Evolutionary conservation across 2,113 vertebrate genomes (phyloP), one percentile per base, ranked within the genome.

Genomic region (Sinocyclocheilus anophthalmus): DNA sequence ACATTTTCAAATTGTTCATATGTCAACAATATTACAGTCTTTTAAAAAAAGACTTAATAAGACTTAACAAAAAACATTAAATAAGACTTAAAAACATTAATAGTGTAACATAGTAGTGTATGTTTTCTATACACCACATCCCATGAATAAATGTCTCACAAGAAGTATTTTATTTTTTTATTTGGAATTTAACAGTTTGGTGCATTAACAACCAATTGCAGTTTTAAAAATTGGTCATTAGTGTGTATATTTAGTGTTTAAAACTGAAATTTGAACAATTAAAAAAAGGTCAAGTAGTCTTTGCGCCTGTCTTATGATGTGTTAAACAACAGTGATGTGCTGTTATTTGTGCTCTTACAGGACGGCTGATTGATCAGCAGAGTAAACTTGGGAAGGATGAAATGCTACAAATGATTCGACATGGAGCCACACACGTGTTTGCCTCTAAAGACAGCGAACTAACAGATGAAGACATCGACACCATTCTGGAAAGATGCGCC

Each of bases 351-450:
- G 33, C 48, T 61, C 88, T 87, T 86, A 87, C 92, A 97, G 96
- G 96, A 55, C 95, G 96, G 76, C 93, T 97, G 16, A 97, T 97
- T 88, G 96, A 97, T 79, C 96, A 97, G 57, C 96, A 96, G 84
- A 97, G 96, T 87, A 97, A 97, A 88, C 90, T 97, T 83, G 96
- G 94, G 37, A 97, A 97, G 85, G 96, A 97, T 83, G 96, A 97
- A 92, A 97, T 97, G 96, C 92, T 97, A 87, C 96, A 97, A 92
- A 97, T 97, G 96, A 97, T 97, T 84, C 94, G 96, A 0, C 96
- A 97, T 0, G 96, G 96, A 61, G 96, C 96, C 24, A 97, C 96
- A 0, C 96, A 97, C 10, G 96, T 97, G 55, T 97, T 97, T 87
- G 95, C 96, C 88, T 97, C 96, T 88, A 97, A 97, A 90, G 96